Percentiles rank a stretch among this genome's conserved stretches.
These are phyloP conservation scores for Ryuthela nishihirai DNA, from an alignment of 2,888 invertebrate species.

Conservation along the genomic window DNA sequence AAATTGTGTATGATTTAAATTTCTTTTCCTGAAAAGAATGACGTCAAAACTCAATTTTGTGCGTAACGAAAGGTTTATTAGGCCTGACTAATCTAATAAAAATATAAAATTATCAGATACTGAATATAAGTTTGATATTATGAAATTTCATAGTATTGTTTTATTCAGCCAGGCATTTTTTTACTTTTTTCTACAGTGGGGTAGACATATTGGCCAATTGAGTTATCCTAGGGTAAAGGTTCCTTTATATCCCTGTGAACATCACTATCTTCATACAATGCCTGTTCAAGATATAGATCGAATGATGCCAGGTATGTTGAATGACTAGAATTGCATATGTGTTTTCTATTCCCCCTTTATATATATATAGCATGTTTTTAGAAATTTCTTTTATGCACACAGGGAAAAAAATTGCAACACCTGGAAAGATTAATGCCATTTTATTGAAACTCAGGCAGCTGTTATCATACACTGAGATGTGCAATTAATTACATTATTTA, in stretches of 20 bases:
- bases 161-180: not conserved
- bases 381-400: not conserved
- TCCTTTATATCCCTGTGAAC: slow-evolving; percentile 87
- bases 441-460: no score
- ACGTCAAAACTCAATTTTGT: no score
- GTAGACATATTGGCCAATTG: slow-evolving; percentile 78
- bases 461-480: no score
- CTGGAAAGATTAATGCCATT: not conserved
- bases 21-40: no score
- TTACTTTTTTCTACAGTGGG: slow-evolving; percentile 62
- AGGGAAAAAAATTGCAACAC: not conserved
- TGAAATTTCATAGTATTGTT: no score
- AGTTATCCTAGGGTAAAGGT: slow-evolving; percentile 77
- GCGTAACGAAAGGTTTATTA: no score
- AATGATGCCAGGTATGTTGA: slow-evolving; percentile 64
- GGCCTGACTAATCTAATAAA: no score
- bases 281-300: slow-evolving; percentile 69
- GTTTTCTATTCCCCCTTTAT: not conserved
- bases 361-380: not conserved
- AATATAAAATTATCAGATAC: no score
- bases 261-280: slow-evolving; percentile 87
- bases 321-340: no score
- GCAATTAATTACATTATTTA: not conserved
- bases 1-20: no score
- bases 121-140: no score